Conservation (phyloP, 2,888 invertebrate species). For the Nineta flava region DNA sequence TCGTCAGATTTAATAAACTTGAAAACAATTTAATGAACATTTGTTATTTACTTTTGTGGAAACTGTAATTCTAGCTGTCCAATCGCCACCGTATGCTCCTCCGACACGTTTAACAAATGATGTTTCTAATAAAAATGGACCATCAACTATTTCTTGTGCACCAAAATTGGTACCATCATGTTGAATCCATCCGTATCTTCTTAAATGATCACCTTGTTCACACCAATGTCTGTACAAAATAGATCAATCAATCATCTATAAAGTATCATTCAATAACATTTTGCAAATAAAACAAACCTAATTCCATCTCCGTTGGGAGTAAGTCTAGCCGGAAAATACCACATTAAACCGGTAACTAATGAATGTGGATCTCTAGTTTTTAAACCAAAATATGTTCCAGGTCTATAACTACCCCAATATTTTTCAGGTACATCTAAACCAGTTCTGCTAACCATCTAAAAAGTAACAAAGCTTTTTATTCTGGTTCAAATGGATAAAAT, state of each 20-base stretch:
- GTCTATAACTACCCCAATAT: constrained; percentile 90
- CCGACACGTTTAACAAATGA: constrained; percentile 76
- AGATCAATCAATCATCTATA: too few relatives aligned
- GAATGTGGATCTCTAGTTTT: constrained; percentile 81
- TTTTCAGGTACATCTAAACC: constrained; percentile 58
- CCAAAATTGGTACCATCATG: constrained; percentile 92
- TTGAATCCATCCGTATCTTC: constrained; percentile 75
- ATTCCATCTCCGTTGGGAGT: constrained; percentile 58
- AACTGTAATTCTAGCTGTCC: constrained; percentile 73
- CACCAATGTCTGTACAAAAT: constrained; percentile 68
- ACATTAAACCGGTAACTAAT: constrained; percentile 88
- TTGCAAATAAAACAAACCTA: constrained; percentile 28
- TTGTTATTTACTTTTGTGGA: constrained; percentile 28
- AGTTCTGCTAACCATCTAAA: constrained; percentile 49
- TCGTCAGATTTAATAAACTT: not conserved
- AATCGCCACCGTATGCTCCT: constrained; percentile 76
- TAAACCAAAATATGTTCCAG: constrained; percentile 79
- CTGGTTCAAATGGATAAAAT: constrained; percentile 6
- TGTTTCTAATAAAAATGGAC: constrained; percentile 58
- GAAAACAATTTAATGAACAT: not conserved
- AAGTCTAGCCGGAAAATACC: constrained; percentile 67
- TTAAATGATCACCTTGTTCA: constrained; percentile 68
- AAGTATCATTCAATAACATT: constrained; percentile 2
- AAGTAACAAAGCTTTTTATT: too few relatives aligned
- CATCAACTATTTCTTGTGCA: constrained; percentile 73